phyloP scores from a whole-genome alignment of 2,113 vertebrate genomes.

The Bambusicola thoracicus region DNA sequence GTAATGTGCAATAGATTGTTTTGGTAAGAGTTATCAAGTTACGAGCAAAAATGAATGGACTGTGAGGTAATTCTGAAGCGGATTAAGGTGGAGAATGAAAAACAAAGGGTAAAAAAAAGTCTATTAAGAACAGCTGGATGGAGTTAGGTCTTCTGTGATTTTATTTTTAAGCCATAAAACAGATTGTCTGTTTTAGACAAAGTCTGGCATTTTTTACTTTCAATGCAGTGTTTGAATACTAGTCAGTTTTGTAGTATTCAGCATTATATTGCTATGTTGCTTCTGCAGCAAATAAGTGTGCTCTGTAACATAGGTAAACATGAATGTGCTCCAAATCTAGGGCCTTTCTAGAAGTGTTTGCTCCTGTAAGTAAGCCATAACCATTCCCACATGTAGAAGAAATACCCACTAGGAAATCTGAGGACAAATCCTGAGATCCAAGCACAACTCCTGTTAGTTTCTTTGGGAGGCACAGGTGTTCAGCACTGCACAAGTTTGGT shows the following conservation, averaged over 20 bases:
- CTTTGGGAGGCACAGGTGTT: neutral
- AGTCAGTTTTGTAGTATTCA: neutral
- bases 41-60: neutral
- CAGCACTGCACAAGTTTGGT: neutral
- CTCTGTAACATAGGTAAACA: accelerated
- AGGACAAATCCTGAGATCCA: neutral
- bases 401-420: neutral
- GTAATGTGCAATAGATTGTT: neutral
- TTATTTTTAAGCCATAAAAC: conserved; percentile 47
- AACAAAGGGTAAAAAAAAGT: conserved; percentile 7
- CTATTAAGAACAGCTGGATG: conserved; percentile 58
- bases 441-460: neutral
- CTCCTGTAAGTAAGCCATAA: neutral
- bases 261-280: neutral
- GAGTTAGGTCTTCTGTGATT: conserved; percentile 35
- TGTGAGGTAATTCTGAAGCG: conserved; percentile 46
- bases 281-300: neutral
- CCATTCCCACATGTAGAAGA: neutral
- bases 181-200: conserved; percentile 13
- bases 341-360: neutral
- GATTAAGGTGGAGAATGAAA: conserved; percentile 62
- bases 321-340: neutral
- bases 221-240: neutral
- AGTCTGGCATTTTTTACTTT: conserved; percentile 23
- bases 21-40: conserved; percentile 53